phyloP scores from a whole-genome alignment of 2,888 invertebrate genomes.

The Ischnus inquisitorius region DNA sequence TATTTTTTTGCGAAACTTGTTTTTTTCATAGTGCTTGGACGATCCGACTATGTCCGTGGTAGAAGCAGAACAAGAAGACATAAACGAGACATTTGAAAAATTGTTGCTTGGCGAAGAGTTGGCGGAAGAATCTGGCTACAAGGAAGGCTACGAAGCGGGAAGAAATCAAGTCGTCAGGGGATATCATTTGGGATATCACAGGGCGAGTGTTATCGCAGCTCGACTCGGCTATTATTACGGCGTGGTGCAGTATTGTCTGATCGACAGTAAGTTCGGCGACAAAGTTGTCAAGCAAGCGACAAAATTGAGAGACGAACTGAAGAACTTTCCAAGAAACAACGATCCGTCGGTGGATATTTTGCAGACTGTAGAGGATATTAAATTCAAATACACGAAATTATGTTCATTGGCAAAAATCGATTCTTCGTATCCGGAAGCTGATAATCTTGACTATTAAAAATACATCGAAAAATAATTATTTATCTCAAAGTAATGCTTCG shows the following conservation, averaged over 20 bases:
- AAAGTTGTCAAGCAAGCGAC: slow-evolving; percentile 87
- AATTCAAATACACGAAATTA: slow-evolving; percentile 90
- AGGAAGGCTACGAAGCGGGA: slow-evolving; percentile 90
- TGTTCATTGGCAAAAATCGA: slow-evolving; percentile 90
- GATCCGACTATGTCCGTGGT: slow-evolving; percentile 54
- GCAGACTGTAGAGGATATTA: slow-evolving; percentile 88
- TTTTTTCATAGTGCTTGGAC: not conserved
- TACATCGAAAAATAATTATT: not conserved
- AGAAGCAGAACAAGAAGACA: slow-evolving; percentile 86
- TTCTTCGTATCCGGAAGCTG: slow-evolving; percentile 87
- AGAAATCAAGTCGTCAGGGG: slow-evolving; percentile 87
- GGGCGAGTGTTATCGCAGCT: slow-evolving; percentile 91
- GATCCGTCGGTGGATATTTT: slow-evolving; percentile 89
- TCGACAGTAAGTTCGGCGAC: slow-evolving; percentile 81
- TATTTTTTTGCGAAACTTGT: not conserved
- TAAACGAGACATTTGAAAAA: slow-evolving; percentile 91
- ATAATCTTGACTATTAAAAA: slow-evolving; percentile 88
- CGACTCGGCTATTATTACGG: slow-evolving; percentile 92
- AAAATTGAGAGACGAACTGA: slow-evolving; percentile 88
- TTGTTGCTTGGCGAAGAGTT: slow-evolving; percentile 90
- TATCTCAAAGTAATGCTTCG: not conserved
- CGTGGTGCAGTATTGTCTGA: slow-evolving; percentile 86
- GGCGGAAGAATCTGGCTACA: slow-evolving; percentile 88
- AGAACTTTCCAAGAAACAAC: slow-evolving; percentile 89
- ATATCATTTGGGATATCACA: slow-evolving; percentile 92